phyloP scores from a whole-genome alignment of 2,797 vertebrate genomes.

The Odontamblyopus lacepedii region DNA sequence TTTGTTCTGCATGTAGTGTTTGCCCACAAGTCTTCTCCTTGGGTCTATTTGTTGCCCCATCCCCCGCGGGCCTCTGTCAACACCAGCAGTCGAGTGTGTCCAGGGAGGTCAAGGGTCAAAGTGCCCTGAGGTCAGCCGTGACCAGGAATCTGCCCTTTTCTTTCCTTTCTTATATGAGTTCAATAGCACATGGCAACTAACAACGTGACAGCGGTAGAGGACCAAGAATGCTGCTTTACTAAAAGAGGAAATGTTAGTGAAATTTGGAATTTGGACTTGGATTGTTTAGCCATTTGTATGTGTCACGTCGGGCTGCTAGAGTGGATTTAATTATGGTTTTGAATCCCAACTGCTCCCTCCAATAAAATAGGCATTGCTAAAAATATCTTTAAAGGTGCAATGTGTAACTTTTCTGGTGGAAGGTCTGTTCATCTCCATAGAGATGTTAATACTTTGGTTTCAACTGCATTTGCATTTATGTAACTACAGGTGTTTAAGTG shows the following conservation, averaged over 20 bases:
- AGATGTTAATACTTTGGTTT: no score
- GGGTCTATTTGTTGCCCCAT: conserved; percentile 52
- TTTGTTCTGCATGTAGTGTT: conserved; percentile 25
- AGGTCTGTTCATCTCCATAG: no score
- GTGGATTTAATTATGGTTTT: no score
- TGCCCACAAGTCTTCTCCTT: conserved; percentile 40
- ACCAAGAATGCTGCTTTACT: not conserved
- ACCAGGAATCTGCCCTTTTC: conserved; percentile 25
- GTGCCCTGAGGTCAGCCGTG: conserved; percentile 45
- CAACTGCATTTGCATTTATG: no score
- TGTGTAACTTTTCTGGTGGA: no score
- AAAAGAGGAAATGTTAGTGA: conserved; percentile 1
- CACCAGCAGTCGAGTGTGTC: conserved; percentile 34
- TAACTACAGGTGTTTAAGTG: no score
- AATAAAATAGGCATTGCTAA: no score
- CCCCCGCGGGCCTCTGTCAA: conserved; percentile 62
- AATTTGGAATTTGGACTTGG: not conserved
- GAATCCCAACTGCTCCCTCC: no score
- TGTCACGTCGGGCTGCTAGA: no score
- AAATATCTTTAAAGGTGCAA: no score
- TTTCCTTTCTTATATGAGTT: conserved; percentile 14
- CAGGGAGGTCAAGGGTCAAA: conserved; percentile 45
- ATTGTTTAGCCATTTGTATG: not conserved
- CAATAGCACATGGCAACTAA: conserved; percentile 20
- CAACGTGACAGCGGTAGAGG: not conserved